Conservation (phyloP, 2,113 vertebrate genomes). For the Lepus americanus region DNA sequence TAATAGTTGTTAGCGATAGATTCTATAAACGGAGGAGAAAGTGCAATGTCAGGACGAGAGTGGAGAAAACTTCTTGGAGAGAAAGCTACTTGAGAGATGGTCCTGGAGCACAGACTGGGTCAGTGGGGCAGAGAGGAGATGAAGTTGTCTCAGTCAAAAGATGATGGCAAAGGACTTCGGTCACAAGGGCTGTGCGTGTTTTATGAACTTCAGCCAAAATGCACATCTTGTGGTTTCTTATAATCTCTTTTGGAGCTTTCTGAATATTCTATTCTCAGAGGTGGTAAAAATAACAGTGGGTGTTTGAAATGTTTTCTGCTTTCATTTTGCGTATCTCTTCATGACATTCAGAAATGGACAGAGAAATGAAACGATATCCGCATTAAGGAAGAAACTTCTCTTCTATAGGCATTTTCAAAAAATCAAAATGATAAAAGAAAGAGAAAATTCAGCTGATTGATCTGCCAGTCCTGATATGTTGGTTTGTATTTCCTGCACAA, state of each 20-base stretch:
- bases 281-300: not conserved
- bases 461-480: constrained; percentile 30
- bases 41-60: not conserved
- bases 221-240: not conserved
- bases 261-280: not conserved
- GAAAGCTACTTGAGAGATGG: not conserved
- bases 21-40: not conserved
- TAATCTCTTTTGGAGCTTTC: not conserved
- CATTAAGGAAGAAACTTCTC: not conserved
- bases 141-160: not conserved
- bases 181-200: not conserved
- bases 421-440: constrained; percentile 58
- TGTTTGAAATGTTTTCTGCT: not conserved
- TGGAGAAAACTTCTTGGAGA: not conserved
- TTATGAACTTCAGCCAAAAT: not conserved
- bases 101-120: not conserved
- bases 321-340: not conserved
- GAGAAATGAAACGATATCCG: constrained; percentile 34
- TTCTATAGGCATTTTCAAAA: constrained; percentile 41
- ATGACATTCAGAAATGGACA: constrained; percentile 42
- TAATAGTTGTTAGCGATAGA: not conserved
- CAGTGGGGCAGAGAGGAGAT: not conserved
- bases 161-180: not conserved
- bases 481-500: constrained; percentile 51
- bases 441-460: not conserved